Conservation (phyloP, 2,797 vertebrate genomes). For the Megalops cyprinoides region DNA sequence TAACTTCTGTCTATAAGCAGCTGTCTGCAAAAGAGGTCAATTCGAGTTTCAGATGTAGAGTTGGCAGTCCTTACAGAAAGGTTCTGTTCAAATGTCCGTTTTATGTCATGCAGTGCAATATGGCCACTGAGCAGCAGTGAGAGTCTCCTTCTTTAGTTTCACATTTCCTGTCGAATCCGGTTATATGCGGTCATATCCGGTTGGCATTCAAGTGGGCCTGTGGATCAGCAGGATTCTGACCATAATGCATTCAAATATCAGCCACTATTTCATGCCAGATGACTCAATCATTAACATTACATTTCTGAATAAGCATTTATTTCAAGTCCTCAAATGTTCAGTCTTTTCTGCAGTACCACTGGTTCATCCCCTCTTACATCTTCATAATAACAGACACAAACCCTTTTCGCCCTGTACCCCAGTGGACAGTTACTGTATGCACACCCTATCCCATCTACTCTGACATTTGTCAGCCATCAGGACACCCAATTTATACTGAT, state of each 20-base stretch:
- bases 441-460: slow-evolving; percentile 12
- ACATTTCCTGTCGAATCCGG: not conserved
- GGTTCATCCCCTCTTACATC: slow-evolving; percentile 12
- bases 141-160: not conserved
- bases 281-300: not conserved
- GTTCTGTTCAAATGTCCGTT: slow-evolving; percentile 3
- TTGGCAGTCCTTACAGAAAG: not conserved
- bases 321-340: slow-evolving; percentile 13
- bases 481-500: slow-evolving; percentile 38
- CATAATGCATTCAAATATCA: not conserved
- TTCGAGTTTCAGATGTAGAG: slow-evolving; percentile 1
- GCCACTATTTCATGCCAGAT: not conserved
- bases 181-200: not conserved
- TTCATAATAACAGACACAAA: slow-evolving; percentile 36
- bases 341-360: slow-evolving; percentile 31
- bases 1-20: slow-evolving; percentile 9
- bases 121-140: slow-evolving; percentile 1
- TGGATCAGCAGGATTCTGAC: slow-evolving; percentile 20
- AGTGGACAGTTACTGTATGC: slow-evolving; percentile 31
- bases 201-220: slow-evolving; percentile 10
- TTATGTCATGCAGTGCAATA: not conserved
- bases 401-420: slow-evolving; percentile 32
- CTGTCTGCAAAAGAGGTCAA: not conserved
- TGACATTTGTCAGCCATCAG: slow-evolving; percentile 13
- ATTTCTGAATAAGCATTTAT: slow-evolving; percentile 1